Conservation (phyloP, 2,113 vertebrate genomes). For the Bungarus multicinctus region DNA sequence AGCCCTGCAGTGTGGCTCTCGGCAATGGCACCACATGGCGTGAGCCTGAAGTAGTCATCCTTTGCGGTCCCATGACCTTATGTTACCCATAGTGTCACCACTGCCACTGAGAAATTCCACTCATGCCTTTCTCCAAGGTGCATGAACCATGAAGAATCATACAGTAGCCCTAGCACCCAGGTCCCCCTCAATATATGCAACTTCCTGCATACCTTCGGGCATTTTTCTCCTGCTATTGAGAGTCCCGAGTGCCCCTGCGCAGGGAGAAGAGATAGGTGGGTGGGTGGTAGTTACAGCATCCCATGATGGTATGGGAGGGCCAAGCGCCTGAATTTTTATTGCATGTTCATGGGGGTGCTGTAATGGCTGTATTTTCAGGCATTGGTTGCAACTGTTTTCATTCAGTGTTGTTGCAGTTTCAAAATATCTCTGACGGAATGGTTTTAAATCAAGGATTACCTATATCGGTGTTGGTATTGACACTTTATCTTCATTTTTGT, state of each 20-base stretch:
- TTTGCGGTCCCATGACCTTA: not conserved
- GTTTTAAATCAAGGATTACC: not conserved
- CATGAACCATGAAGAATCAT: not conserved
- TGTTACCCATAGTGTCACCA: not conserved
- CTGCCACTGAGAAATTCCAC: not conserved
- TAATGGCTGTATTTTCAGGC: not conserved
- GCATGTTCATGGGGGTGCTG: not conserved
- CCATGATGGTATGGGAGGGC: not conserved
- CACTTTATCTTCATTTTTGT: too few species aligned
- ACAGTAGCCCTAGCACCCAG: not conserved
- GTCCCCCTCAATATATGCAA: not conserved
- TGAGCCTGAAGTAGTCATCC: not conserved
- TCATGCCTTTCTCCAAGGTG: not conserved
- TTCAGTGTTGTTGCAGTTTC: not conserved
- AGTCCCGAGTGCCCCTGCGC: not conserved
- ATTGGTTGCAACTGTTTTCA: not conserved
- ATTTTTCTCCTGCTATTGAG: not conserved
- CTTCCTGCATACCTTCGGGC: not conserved
- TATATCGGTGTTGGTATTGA: not conserved
- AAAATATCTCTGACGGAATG: not conserved
- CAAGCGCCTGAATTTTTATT: not conserved
- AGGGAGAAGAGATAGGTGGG: not conserved
- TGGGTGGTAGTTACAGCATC: not conserved
- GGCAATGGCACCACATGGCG: not conserved
- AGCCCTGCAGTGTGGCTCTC: not conserved